Evolutionary conservation across 2,113 vertebrate genomes (phyloP).

Genomic region (Sebastes fasciatus): DNA sequence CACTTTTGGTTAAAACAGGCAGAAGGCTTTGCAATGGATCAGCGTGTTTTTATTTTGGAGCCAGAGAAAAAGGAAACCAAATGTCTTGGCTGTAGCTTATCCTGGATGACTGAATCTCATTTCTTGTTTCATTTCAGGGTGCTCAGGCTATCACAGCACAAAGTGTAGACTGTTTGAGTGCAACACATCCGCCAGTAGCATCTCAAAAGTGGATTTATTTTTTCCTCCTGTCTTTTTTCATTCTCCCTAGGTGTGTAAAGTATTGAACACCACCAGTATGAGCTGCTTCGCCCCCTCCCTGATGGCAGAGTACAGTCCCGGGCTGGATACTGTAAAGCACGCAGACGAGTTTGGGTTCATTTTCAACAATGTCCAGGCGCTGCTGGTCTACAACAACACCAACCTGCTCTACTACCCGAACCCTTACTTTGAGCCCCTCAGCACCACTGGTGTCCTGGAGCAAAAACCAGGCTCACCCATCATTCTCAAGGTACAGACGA

Average conservation of each 20-base stretch:
- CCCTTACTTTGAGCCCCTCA: slow-evolving; percentile 95
- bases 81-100: slow-evolving; percentile 2
- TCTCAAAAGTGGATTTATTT: slow-evolving; percentile 5
- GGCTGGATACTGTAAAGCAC: slow-evolving; percentile 90
- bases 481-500: slow-evolving; percentile 91
- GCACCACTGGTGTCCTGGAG: slow-evolving; percentile 90
- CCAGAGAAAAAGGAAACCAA: slow-evolving; percentile 2
- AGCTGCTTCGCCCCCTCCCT: slow-evolving; percentile 93
- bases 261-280: slow-evolving; percentile 91
- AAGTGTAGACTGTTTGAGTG: slow-evolving; percentile 20
- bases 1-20: slow-evolving; percentile 43
- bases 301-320: slow-evolving; percentile 87
- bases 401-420: slow-evolving; percentile 98
- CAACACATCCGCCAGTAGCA: slow-evolving; percentile 9
- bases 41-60: slow-evolving; percentile 27
- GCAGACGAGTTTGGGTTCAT: slow-evolving; percentile 97
- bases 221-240: not conserved
- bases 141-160: slow-evolving; percentile 8
- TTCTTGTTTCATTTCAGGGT: slow-evolving; percentile 41
- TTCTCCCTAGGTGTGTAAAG: slow-evolving; percentile 89
- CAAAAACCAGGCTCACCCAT: slow-evolving; percentile 98
- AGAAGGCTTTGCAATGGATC: not conserved
- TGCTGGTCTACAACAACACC: slow-evolving; percentile 96
- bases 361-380: slow-evolving; percentile 96
- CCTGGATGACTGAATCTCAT: slow-evolving; percentile 24